Conservation (phyloP, 2,797 vertebrate species). For the Pseudotriccus pelzelni region DNA sequence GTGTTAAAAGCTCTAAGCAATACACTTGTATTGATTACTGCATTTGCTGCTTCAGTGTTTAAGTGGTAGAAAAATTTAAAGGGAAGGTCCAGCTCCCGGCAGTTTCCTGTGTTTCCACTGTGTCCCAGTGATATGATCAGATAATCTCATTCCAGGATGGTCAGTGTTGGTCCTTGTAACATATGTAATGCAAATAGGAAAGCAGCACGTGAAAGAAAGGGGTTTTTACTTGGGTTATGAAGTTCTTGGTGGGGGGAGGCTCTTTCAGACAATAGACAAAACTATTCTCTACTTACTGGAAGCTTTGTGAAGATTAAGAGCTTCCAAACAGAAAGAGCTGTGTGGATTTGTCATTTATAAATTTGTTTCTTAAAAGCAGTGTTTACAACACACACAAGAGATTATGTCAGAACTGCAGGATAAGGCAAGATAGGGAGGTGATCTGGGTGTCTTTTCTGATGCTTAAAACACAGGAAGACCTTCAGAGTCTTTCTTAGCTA, state of each 20-base stretch:
- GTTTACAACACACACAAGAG: not conserved
- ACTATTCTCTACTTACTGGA: not conserved
- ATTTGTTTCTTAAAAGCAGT: not conserved
- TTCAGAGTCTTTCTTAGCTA: not conserved
- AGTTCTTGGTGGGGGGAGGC: not conserved
- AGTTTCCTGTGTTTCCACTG: not conserved
- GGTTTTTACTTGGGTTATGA: not conserved
- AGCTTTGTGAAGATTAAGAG: not conserved
- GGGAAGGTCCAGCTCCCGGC: not conserved
- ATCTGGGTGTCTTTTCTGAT: not conserved
- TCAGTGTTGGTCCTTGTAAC: not conserved
- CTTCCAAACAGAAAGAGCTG: not conserved
- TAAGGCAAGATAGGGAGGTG: not conserved
- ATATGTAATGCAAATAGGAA: not conserved
- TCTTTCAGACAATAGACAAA: not conserved
- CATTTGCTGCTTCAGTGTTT: not conserved
- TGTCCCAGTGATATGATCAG: not conserved
- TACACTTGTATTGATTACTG: not conserved
- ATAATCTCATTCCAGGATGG: not conserved
- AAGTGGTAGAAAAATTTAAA: not conserved
- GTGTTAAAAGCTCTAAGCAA: not conserved
- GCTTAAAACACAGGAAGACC: not conserved
- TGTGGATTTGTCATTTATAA: not conserved
- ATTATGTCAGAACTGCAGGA: not conserved
- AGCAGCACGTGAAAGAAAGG: not conserved